Conservation (phyloP, 1,140 invertebrate genomes). For the Halictus rubicundus region DNA sequence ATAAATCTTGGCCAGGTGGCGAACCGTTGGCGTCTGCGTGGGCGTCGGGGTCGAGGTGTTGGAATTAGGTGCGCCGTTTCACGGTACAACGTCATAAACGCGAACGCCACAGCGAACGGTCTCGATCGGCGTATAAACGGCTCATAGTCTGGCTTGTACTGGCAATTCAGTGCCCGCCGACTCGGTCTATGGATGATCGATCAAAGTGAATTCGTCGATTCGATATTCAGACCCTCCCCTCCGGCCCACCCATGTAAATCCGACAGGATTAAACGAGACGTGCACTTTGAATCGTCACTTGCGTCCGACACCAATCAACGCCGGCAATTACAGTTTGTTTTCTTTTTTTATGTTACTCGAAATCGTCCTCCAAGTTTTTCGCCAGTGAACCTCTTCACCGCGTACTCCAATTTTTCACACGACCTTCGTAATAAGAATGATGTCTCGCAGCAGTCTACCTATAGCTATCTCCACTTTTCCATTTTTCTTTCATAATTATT, state of each 20-base stretch:
- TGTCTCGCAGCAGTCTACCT: too few species aligned
- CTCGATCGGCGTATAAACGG: constrained; percentile 14
- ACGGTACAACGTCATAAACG: constrained; percentile 24
- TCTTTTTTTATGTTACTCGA: too few species aligned
- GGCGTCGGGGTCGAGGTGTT: too few species aligned
- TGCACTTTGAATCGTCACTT: background rate
- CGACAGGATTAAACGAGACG: background rate
- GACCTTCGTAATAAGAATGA: too few species aligned
- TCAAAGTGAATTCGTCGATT: constrained; percentile 19
- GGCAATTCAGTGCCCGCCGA: constrained; percentile 1
- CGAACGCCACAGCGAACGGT: background rate
- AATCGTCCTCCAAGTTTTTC: background rate
- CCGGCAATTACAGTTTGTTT: background rate
- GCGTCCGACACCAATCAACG: background rate
- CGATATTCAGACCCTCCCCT: background rate
- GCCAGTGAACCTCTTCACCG: too few species aligned
- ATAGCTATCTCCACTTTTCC: too few species aligned
- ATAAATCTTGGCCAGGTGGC: constrained; percentile 18
- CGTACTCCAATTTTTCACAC: too few species aligned
- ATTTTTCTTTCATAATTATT: too few species aligned
- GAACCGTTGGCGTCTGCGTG: background rate
- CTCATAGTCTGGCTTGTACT: constrained; percentile 4
- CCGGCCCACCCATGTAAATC: background rate
- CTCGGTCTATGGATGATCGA: constrained; percentile 8
- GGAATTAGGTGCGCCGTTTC: constrained; percentile 25